Conservation (phyloP, 1,140 invertebrate genomes). For the Micrasema minimum region DNA sequence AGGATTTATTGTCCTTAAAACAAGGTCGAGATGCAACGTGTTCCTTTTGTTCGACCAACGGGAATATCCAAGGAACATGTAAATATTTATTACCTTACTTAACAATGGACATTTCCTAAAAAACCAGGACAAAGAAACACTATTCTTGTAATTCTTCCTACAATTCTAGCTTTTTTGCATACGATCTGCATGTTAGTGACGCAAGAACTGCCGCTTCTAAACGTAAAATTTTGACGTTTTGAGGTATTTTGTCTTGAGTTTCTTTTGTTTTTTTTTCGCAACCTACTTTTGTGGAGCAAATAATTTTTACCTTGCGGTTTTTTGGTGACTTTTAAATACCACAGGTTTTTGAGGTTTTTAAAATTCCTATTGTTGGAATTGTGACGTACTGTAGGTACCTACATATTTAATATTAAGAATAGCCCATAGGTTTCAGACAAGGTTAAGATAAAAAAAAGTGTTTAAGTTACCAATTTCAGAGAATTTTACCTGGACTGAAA, state of each 20-base stretch:
- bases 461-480: too few species aligned
- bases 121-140: not conserved
- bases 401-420: not conserved
- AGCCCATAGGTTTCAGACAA: not conserved
- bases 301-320: too few species aligned
- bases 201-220: not conserved
- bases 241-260: not conserved
- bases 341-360: not conserved
- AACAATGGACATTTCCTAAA: conserved; percentile 13
- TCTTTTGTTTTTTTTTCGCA: not conserved
- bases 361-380: not conserved
- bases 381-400: not conserved
- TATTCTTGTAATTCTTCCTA: not conserved
- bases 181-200: conserved; percentile 3
- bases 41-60: conserved; percentile 24
- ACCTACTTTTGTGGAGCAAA: too few species aligned
- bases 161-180: conserved; percentile 8
- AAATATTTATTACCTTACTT: conserved; percentile 35
- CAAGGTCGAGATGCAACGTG: conserved; percentile 33
- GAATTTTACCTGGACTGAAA: too few species aligned
- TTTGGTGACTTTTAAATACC: too few species aligned
- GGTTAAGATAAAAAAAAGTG: too few species aligned
- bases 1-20: conserved; percentile 28
- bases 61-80: too few species aligned
- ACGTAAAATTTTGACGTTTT: not conserved